Base-by-base conservation (phyloP, 92 coral and sea anemone species). In the Heliopora coerulea region DNA sequence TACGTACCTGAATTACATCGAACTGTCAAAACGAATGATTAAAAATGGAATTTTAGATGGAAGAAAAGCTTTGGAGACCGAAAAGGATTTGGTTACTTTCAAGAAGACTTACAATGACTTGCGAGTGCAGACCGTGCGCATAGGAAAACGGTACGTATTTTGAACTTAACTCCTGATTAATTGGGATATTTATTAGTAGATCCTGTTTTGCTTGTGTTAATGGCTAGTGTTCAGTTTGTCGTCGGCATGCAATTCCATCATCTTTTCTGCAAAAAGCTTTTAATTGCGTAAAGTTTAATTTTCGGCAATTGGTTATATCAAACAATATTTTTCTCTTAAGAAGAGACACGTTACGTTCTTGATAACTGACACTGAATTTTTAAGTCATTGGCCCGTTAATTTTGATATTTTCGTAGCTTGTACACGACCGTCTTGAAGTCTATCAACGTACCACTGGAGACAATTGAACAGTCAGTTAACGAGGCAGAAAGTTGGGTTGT, bases 11-110 rank as follows among this genome's bases (percentile, higher is more conserved):
- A 54, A 70, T 35, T 70, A 50, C 60, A 50, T 14, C 52, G 77
- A 52, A 70, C 63, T 70, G 0, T 50, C 77, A 17, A 50, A 13
- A 50, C 77, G 77, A 70, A 70, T 70, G 77, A 34, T 70, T n/a
- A 10, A 52, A 2, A 70, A 70, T 32, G 54, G 15, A 18, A 35
- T 70, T n/a, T 12, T 70, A 29, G 62, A 35, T 30, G 62, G 39
- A 33, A 70, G 34, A 34, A 70, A 70, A 32, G 59, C 37, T 19
- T 39, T 50, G 21, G 77, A 70, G 13, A 54, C 60, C 8, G 77
- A 70, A 18, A 70, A 70, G 35, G 77, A 70, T 23, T 0, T 70
- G 11, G 32, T 13, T 58, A 25, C 24, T 49, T 70, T 54, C 35
- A 54, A 28, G 49, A 50, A 56, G 31, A 50, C 30, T 1, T 54